phyloP scores from a whole-genome alignment of 2,113 vertebrate genomes.

The Podarcis raffonei region DNA sequence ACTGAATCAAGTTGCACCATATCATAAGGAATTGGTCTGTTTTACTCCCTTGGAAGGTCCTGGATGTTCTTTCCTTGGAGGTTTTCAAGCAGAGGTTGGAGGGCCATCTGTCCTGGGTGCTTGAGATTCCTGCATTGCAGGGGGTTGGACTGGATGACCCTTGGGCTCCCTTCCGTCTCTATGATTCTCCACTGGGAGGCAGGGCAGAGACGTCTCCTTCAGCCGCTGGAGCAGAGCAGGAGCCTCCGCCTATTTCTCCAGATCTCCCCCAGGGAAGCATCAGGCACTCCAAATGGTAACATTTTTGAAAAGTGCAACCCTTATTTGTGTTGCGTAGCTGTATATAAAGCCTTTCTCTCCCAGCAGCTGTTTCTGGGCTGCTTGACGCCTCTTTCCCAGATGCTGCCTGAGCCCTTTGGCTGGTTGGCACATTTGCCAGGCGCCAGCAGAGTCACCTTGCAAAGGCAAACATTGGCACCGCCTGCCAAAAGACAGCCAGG shows the following conservation, averaged over 20 bases:
- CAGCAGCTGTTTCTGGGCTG: background rate
- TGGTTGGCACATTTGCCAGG: background rate
- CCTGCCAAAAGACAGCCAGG: background rate
- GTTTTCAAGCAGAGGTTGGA: no score
- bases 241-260: background rate
- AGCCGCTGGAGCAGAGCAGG: background rate
- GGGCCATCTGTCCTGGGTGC: no score
- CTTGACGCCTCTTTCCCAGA: background rate
- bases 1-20: no score
- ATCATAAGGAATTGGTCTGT: no score
- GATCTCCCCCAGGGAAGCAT: background rate
- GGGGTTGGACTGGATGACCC: no score
- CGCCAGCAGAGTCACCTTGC: background rate
- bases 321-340: background rate
- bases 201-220: no score
- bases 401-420: background rate
- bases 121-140: no score
- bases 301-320: background rate
- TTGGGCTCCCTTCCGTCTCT: no score
- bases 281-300: background rate
- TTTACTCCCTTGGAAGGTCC: no score
- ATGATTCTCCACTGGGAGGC: no score
- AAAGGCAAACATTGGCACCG: background rate
- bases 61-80: no score
- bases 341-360: background rate